phyloP scores from a whole-genome alignment of 2,113 vertebrate species.

The Oreocharis arfaki region DNA sequence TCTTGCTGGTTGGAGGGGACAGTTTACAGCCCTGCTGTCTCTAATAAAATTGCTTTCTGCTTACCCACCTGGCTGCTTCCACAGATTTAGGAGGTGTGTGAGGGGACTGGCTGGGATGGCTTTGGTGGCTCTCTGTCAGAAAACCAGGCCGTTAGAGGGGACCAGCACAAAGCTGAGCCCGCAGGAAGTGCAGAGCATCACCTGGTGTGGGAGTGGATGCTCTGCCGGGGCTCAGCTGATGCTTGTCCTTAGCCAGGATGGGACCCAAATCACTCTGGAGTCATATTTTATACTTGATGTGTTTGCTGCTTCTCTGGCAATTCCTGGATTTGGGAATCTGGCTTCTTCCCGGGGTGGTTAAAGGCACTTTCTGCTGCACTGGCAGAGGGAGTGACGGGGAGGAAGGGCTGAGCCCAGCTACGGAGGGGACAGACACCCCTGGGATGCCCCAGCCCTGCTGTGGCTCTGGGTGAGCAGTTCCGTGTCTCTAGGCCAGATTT shows the following conservation, averaged over 20 bases:
- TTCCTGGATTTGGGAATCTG: background rate
- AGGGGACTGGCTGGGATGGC: background rate
- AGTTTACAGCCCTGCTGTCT: background rate
- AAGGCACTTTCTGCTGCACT: background rate
- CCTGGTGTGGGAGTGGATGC: fast-evolving
- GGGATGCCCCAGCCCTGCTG: background rate
- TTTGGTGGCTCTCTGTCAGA: background rate
- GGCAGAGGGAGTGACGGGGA: background rate
- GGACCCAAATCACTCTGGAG: background rate
- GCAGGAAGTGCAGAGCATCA: fast-evolving
- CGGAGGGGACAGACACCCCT: background rate
- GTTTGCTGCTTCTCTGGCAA: background rate
- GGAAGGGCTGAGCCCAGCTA: background rate
- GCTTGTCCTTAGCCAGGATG: background rate
- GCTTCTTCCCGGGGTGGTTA: background rate
- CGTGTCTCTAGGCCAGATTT: background rate
- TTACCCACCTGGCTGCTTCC: background rate
- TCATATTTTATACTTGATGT: fast-evolving
- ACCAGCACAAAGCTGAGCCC: background rate
- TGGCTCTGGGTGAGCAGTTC: fast-evolving
- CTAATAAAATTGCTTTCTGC: background rate
- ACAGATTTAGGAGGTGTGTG: background rate
- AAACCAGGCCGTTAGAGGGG: fast-evolving
- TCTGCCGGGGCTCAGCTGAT: fast-evolving
- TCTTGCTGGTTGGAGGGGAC: background rate